Evolutionary conservation across 2,888 invertebrate genomes (phyloP), one percentile per base, ranked within the genome.

Genomic region (Drosophila barbarae): DNA sequence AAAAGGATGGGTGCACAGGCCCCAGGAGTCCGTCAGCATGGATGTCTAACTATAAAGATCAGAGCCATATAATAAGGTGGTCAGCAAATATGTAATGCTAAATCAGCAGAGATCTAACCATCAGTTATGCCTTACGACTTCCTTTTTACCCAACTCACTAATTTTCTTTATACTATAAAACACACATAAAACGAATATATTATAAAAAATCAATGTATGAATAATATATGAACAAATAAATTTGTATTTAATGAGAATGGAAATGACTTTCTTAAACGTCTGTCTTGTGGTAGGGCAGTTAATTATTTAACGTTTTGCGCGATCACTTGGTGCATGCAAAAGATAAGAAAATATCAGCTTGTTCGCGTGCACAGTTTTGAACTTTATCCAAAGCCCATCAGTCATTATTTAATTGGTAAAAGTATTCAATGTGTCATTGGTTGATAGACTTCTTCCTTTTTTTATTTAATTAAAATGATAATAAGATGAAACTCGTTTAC

Each of bases 311-410:
- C 13, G 34, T 6, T 50, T 36, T 36, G 6, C 5, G 13, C 12
- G 18, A 34, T 46, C 35, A 26, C 10, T 28, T 13, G 23, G 15
- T 35, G 46, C 46, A 54, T 26, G 42, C 32, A 46, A 54, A 13
- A 13, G 46, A 54, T 46, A 46, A 46, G 23, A 42, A 54, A 54
- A 46, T 35, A 35, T 46, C 46, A 12, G 5, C 1, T 5, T n/a
- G 32, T 34, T 32, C 26, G 34, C 54, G 54, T 54, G 54, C 13
- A 46, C 54, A 26, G 46, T 28, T 5, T 54, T 54, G 46, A 46
- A 12, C 46, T 46, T 54, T 54, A 54, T 54, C 35, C 54, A 35
- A 32, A 26, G 34, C 23, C 35, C 23, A 54, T 54, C 41, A 54
- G 35, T 54, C 46, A 54, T 46, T 46, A 28, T 46, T 54, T 13